Percentiles rank a stretch among this genome's conserved stretches.
Evolutionary conservation across 2,113 vertebrate species (phyloP).

Genomic region (Eptatretus burgeri): DNA sequence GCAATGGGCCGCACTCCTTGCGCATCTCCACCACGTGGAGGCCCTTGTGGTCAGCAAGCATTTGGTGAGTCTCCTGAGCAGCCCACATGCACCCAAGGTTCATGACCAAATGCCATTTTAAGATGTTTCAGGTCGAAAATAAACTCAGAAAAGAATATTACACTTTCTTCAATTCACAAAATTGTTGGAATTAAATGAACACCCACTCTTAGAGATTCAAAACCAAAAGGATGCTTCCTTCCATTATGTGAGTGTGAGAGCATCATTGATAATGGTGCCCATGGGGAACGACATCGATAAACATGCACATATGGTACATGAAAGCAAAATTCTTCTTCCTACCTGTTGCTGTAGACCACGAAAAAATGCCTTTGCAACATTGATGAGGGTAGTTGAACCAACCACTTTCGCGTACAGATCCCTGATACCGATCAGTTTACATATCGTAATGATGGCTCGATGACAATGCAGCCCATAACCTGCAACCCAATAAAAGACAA

Average conservation of each 20-base stretch:
- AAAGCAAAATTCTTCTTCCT: slow-evolving; percentile 8
- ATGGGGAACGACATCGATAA: no score
- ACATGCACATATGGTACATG: no score
- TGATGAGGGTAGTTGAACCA: slow-evolving; percentile 47
- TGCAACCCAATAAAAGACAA: slow-evolving; percentile 12
- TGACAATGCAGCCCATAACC: slow-evolving; percentile 72
- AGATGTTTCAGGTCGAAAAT: no score
- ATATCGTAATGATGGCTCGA: slow-evolving; percentile 58
- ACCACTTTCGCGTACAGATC: slow-evolving; percentile 67
- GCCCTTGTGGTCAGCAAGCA: slow-evolving; percentile 32
- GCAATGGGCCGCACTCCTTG: slow-evolving; percentile 32
- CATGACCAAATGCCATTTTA: neutral
- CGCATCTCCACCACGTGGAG: slow-evolving; percentile 62
- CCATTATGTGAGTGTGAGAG: no score
- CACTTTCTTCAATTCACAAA: no score
- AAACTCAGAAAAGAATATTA: no score
- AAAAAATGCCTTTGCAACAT: slow-evolving; percentile 53
- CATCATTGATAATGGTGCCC: no score
- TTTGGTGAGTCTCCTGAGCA: slow-evolving; percentile 42
- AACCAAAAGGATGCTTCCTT: no score
- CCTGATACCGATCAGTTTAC: slow-evolving; percentile 54
- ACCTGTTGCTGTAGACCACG: slow-evolving; percentile 42
- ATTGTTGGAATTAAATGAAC: no score
- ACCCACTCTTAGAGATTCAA: no score
- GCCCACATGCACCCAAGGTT: neutral